A percentile compares a stretch with the other conserved stretches of the same genome.
Evolutionary conservation across 1,140 invertebrate genomes (phyloP).

Genomic region (Eriocheir sinensis): DNA sequence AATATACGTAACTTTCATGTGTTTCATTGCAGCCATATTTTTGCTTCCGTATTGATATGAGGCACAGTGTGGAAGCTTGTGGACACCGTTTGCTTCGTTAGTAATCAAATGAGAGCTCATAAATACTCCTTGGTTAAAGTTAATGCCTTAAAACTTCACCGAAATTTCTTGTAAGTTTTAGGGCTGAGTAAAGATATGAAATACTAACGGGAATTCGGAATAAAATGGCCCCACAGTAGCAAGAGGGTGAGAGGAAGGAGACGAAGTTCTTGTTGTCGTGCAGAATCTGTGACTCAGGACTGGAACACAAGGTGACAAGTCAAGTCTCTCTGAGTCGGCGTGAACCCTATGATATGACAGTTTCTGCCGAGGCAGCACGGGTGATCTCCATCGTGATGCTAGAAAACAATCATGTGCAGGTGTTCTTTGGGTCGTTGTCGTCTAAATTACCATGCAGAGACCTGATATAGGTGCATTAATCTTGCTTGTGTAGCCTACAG

Average conservation of each 20-base stretch:
- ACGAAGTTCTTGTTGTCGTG: conserved; percentile 39
- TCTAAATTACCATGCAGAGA: conserved; percentile 57
- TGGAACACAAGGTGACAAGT: conserved; percentile 38
- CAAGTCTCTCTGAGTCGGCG: conserved; percentile 24
- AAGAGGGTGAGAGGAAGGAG: conserved; percentile 49
- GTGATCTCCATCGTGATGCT: conserved; percentile 23
- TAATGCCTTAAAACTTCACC: neutral
- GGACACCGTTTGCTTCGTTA: too few relatives aligned
- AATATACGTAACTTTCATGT: neutral
- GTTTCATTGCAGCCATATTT: neutral
- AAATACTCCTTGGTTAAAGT: too few relatives aligned
- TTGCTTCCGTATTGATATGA: neutral
- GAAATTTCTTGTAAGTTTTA: neutral
- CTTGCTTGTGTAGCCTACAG: conserved; percentile 55
- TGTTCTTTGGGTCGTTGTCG: conserved; percentile 36
- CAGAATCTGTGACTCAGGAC: neutral
- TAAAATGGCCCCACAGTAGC: too few relatives aligned
- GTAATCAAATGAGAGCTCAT: too few relatives aligned
- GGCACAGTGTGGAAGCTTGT: neutral
- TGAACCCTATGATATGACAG: neutral
- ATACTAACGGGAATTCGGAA: too few relatives aligned
- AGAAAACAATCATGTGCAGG: conserved; percentile 47
- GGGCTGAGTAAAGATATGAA: too few relatives aligned
- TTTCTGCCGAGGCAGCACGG: neutral
- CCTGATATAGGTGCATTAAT: conserved; percentile 66